Percentiles rank a stretch among this genome's conserved stretches.
Conservation (phyloP, 2,113 vertebrate species). For the Brachypodius melanocephalos region DNA sequence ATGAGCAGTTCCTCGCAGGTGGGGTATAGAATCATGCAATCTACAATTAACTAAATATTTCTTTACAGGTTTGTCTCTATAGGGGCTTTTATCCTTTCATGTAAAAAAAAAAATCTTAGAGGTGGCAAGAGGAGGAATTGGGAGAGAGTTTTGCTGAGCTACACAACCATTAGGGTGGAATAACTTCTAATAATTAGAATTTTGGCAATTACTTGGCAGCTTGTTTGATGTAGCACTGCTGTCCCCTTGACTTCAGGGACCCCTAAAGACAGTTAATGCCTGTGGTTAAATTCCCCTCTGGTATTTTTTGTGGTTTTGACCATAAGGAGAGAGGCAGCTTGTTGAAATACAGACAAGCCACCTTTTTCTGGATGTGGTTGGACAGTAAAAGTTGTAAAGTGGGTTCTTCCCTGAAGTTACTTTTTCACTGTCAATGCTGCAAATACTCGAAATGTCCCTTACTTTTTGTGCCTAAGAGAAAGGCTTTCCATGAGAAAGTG, state of each 20-base stretch:
- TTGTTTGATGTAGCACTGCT: background rate
- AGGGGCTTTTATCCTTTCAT: background rate
- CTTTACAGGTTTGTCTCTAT: background rate
- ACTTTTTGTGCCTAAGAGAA: background rate
- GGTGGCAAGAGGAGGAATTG: background rate
- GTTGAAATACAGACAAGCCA: background rate
- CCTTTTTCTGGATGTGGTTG: background rate
- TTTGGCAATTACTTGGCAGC: background rate
- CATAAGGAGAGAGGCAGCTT: background rate
- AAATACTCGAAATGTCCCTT: background rate
- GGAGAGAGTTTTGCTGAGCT: background rate
- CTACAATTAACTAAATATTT: background rate
- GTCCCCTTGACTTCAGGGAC: rapidly evolving
- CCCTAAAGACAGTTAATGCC: background rate
- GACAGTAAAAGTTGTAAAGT: background rate
- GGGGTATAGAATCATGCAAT: background rate
- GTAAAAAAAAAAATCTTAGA: background rate
- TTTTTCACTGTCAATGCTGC: rapidly evolving
- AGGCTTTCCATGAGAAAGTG: background rate
- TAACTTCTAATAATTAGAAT: background rate
- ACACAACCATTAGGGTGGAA: background rate
- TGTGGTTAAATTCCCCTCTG: background rate
- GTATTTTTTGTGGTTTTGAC: background rate
- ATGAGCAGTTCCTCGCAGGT: constrained; percentile 94
- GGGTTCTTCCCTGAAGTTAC: background rate